Conservation (phyloP, 64 coral and sea anemone genomes). For the Porites australiensis region DNA sequence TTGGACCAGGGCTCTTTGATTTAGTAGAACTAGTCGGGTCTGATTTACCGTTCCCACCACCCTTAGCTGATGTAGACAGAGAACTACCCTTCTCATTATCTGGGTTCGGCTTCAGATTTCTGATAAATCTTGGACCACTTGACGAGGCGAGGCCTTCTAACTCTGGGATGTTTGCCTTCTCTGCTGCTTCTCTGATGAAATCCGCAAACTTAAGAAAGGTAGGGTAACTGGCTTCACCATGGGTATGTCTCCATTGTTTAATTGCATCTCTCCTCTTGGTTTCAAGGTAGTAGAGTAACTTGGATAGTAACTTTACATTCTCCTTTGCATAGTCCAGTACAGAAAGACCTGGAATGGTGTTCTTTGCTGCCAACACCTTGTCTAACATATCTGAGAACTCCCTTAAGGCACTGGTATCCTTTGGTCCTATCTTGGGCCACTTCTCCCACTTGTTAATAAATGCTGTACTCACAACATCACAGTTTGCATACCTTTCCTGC, state of each 20-base stretch:
- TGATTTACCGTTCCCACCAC: not conserved
- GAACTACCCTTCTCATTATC: not conserved
- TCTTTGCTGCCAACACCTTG: constrained; percentile 70
- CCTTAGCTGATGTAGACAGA: not conserved
- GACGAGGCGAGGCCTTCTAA: not conserved
- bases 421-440: constrained; percentile 70
- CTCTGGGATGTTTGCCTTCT: not conserved
- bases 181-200: not conserved
- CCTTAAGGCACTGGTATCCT: constrained; percentile 62
- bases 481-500: constrained; percentile 39
- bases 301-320: constrained; percentile 83
- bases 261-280: constrained; percentile 79
- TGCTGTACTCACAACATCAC: constrained; percentile 53
- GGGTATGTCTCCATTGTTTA: not conserved
- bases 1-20: not conserved
- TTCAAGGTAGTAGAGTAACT: constrained; percentile 69
- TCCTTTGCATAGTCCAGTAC: constrained; percentile 88
- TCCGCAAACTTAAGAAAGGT: not conserved
- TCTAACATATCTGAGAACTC: constrained; percentile 79
- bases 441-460: constrained; percentile 64
- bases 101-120: not conserved
- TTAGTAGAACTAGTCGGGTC: not conserved
- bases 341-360: constrained; percentile 57
- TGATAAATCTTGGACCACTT: not conserved
- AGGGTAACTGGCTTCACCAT: not conserved